Evolutionary conservation across 2,888 invertebrate species (phyloP).

Genomic region (Silvanus unidentatus): DNA sequence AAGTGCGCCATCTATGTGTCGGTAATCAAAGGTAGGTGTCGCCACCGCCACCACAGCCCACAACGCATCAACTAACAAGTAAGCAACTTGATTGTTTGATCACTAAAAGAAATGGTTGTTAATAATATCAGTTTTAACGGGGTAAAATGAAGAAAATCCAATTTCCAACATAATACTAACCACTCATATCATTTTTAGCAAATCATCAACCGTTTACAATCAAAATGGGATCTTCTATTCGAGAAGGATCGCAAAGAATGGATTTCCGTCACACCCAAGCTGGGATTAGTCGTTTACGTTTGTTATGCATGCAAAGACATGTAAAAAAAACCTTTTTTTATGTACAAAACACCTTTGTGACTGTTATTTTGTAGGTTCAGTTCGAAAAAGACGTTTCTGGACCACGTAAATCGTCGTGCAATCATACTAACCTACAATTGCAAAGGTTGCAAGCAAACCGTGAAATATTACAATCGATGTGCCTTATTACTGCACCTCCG

Average conservation of each 20-base stretch:
- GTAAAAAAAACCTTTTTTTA: constrained; percentile 39
- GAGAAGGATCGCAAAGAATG: constrained; percentile 31
- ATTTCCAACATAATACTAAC: no score
- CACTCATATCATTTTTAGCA: constrained; percentile 4
- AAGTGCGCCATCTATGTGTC: no score
- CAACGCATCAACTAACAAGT: no score
- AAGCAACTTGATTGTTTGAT: no score
- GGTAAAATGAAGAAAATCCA: no score
- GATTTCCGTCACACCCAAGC: constrained; percentile 34
- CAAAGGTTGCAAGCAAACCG: constrained; percentile 24
- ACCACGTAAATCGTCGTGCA: constrained; percentile 41
- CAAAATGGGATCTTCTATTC: constrained; percentile 37
- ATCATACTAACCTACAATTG: constrained; percentile 38
- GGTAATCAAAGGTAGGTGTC: no score
- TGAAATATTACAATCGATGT: constrained; percentile 42
- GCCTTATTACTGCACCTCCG: constrained; percentile 39
- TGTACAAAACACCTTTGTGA: not conserved
- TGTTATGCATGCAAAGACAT: constrained; percentile 54
- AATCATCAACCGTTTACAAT: constrained; percentile 1
- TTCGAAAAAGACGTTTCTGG: constrained; percentile 37
- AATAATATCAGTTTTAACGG: no score
- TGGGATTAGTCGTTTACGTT: constrained; percentile 46
- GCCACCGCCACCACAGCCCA: no score
- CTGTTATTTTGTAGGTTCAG: constrained; percentile 36
- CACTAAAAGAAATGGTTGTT: no score